These are phyloP conservation scores for Choristoneura rosaceana DNA, from an alignment of 2,888 invertebrate species.

Conservation along the genomic window DNA sequence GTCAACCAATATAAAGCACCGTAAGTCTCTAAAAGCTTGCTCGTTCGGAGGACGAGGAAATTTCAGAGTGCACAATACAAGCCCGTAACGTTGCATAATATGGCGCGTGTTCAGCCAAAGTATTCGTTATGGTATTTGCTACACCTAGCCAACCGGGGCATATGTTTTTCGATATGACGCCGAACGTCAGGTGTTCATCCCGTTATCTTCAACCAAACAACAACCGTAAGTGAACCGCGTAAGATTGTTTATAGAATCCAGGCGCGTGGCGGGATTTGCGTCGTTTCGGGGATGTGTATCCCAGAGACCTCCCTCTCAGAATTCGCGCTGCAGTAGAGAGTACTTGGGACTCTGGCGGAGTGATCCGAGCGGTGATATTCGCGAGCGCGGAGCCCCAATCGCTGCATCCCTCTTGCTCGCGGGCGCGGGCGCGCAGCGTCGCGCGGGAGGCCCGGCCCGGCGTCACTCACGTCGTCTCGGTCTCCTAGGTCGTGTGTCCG, in stretches of 20 bases:
- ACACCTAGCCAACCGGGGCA: conserved; percentile 83
- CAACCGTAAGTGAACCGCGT: conserved; percentile 58
- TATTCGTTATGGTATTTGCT: conserved; percentile 85
- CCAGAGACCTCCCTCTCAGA: conserved; percentile 79
- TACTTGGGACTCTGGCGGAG: conserved; percentile 79
- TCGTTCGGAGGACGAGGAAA: conserved; percentile 66
- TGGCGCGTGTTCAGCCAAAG: conserved; percentile 82
- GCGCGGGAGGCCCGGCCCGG: conserved; percentile 76
- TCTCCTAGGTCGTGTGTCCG: conserved; percentile 81
- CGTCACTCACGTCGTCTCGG: conserved; percentile 83
- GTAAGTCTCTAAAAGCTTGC: conserved; percentile 65
- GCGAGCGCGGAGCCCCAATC: conserved; percentile 68
- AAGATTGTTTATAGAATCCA: conserved; percentile 60
- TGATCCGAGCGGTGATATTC: conserved; percentile 80
- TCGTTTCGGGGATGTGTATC: conserved; percentile 56
- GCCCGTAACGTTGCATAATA: conserved; percentile 82
- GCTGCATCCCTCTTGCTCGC: conserved; percentile 82
- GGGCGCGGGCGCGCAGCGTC: conserved; percentile 69
- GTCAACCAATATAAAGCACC: conserved; percentile 51
- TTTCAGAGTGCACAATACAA: conserved; percentile 77
- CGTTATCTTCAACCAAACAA: conserved; percentile 58
- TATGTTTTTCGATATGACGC: conserved; percentile 83
- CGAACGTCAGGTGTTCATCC: conserved; percentile 85
- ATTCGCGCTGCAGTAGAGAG: conserved; percentile 73
- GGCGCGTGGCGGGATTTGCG: conserved; percentile 54